Evolutionary conservation across 2,888 invertebrate species (phyloP).

Genomic region (Chouioia cunea): DNA sequence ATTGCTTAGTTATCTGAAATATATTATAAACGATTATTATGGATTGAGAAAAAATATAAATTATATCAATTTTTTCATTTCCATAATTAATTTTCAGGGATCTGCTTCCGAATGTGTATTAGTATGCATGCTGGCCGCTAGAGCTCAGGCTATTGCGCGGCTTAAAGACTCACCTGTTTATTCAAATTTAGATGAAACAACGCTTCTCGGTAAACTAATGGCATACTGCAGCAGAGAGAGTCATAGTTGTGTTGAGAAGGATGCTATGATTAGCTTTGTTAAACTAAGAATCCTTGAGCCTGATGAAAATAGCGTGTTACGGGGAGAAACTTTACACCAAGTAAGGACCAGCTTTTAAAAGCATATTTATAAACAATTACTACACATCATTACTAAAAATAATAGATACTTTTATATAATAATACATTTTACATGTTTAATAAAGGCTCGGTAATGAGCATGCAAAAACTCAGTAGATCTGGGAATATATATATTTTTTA

Average conservation of each 20-base stretch:
- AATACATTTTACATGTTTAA: too few relatives aligned
- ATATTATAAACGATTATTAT: not conserved
- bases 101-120: slow-evolving; percentile 96
- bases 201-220: slow-evolving; percentile 91
- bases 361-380: too few relatives aligned
- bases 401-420: too few relatives aligned
- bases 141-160: slow-evolving; percentile 88
- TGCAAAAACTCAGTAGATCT: too few relatives aligned
- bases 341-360: slow-evolving; percentile 66
- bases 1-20: not conserved
- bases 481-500: too few relatives aligned
- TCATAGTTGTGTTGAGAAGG: slow-evolving; percentile 93
- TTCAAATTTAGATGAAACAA: slow-evolving; percentile 90
- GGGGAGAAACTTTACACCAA: slow-evolving; percentile 84
- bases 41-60: not conserved
- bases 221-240: slow-evolving; percentile 93
- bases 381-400: too few relatives aligned
- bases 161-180: slow-evolving; percentile 81
- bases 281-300: slow-evolving; percentile 90
- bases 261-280: slow-evolving; percentile 94
- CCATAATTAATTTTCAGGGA: slow-evolving; percentile 73
- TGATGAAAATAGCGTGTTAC: slow-evolving; percentile 84
- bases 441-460: too few relatives aligned
- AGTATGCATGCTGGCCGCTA: slow-evolving; percentile 91
- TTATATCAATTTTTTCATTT: not conserved